phyloP scores from a whole-genome alignment of 2,888 invertebrate species.

The Reticulitermes lucifugus region DNA sequence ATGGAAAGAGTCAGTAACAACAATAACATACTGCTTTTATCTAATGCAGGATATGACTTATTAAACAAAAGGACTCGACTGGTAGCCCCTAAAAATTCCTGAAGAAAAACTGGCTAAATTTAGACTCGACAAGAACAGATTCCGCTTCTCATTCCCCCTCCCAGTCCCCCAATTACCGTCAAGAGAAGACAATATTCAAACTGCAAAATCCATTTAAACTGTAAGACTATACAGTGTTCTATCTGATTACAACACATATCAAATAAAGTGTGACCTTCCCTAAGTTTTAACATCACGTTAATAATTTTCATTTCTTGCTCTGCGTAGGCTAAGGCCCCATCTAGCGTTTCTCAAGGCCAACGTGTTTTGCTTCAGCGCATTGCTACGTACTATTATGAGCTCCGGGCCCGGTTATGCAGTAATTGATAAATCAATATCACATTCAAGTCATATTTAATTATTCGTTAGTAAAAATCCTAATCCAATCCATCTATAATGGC shows the following conservation, averaged over 20 bases:
- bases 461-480: not conserved
- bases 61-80: not conserved
- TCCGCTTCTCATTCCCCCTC: not conserved
- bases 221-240: no score
- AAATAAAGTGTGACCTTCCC: no score
- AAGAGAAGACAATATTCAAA: not conserved
- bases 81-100: not conserved
- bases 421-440: slow-evolving; percentile 49
- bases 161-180: not conserved
- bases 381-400: slow-evolving; percentile 34
- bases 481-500: not conserved
- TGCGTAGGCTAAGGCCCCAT: slow-evolving; percentile 23
- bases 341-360: slow-evolving; percentile 41
- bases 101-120: slow-evolving; percentile 14
- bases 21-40: slow-evolving; percentile 31
- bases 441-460: slow-evolving; percentile 37
- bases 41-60: not conserved
- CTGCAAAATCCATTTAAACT: no score
- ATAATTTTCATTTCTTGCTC: slow-evolving; percentile 4
- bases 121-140: not conserved
- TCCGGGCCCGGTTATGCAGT: slow-evolving; percentile 44
- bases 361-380: slow-evolving; percentile 44
- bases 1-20: slow-evolving; percentile 10
- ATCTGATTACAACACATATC: no score
- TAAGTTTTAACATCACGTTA: not conserved